Evolutionary conservation across 1,140 invertebrate genomes (phyloP).

Genomic region (Trypoxylus dichotomus): DNA sequence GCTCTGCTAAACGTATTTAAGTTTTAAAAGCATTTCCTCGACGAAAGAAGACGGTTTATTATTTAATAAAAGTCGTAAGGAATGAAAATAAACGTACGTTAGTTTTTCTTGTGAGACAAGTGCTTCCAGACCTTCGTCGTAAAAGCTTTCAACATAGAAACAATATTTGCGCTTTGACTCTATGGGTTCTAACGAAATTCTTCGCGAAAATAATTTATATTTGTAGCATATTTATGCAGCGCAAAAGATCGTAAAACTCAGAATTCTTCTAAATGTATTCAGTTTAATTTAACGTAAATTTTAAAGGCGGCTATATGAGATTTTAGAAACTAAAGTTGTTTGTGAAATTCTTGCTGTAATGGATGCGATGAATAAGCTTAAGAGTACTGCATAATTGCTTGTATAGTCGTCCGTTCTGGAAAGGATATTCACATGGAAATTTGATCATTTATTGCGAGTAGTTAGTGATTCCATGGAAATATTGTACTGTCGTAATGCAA

Average conservation of each 20-base stretch:
- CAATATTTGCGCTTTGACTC: background rate
- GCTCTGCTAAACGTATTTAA: background rate
- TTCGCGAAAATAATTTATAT: conserved; percentile 5
- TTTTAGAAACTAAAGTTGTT: background rate
- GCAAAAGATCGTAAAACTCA: background rate
- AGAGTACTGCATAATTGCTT: background rate
- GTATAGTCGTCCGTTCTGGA: too few relatives aligned
- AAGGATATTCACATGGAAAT: too few relatives aligned
- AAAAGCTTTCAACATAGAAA: background rate
- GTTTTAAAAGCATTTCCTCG: conserved; percentile 5
- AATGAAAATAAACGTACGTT: conserved; percentile 19
- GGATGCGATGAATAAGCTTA: background rate
- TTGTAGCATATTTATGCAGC: background rate
- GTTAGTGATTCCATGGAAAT: too few relatives aligned
- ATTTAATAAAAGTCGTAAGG: conserved; percentile 20
- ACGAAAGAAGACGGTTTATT: conserved; percentile 19
- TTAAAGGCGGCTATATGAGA: background rate
- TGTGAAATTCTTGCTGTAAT: background rate
- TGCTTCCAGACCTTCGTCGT: background rate
- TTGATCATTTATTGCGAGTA: too few relatives aligned
- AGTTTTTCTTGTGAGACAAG: background rate
- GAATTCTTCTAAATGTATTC: background rate
- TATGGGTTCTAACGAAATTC: background rate
- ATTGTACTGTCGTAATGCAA: too few relatives aligned
- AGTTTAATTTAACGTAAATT: background rate